Evolutionary conservation across 1,140 invertebrate genomes (phyloP).

Genomic region (Drosophila simulans): DNA sequence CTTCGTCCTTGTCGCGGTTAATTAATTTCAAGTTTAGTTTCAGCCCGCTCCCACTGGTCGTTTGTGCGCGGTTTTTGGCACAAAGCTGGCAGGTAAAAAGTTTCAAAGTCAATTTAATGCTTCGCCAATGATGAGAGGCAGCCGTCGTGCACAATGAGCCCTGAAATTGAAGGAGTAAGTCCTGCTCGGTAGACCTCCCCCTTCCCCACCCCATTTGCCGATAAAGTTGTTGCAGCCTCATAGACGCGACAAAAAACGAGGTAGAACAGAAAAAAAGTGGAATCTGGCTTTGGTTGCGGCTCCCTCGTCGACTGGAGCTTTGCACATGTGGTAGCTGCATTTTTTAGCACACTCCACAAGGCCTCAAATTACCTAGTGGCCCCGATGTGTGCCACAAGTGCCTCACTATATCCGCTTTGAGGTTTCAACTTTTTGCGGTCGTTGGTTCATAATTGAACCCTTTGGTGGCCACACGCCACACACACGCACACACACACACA

Average conservation of each 20-base stretch:
- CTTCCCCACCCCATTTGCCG: conserved; percentile 11
- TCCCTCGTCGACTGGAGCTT: conserved; percentile 42
- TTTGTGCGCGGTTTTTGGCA: conserved; percentile 32
- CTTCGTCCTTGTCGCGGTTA: conserved; percentile 70
- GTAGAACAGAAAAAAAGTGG: not conserved
- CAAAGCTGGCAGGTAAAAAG: conserved; percentile 68
- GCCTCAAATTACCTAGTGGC: conserved; percentile 45
- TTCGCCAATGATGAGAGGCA: conserved; percentile 54
- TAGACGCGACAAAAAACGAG: conserved; percentile 50
- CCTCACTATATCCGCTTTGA: conserved; percentile 59
- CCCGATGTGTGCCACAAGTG: conserved; percentile 37
- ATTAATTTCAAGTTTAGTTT: conserved; percentile 82
- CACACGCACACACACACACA: conserved; percentile 18
- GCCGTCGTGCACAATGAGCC: conserved; percentile 68
- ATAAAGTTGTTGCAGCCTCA: conserved; percentile 53
- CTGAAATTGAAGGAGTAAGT: conserved; percentile 61
- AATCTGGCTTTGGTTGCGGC: conserved; percentile 40
- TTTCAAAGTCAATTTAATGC: conserved; percentile 81
- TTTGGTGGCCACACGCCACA: conserved; percentile 42
- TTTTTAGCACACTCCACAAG: conserved; percentile 39
- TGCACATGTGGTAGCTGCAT: conserved; percentile 40
- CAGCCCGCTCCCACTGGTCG: conserved; percentile 34
- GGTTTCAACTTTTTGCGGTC: conserved; percentile 52
- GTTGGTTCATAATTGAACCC: conserved; percentile 74
- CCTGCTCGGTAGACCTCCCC: not conserved